Evolutionary conservation across 2,113 vertebrate genomes (phyloP).

Genomic region (Apeltes quadracus): DNA sequence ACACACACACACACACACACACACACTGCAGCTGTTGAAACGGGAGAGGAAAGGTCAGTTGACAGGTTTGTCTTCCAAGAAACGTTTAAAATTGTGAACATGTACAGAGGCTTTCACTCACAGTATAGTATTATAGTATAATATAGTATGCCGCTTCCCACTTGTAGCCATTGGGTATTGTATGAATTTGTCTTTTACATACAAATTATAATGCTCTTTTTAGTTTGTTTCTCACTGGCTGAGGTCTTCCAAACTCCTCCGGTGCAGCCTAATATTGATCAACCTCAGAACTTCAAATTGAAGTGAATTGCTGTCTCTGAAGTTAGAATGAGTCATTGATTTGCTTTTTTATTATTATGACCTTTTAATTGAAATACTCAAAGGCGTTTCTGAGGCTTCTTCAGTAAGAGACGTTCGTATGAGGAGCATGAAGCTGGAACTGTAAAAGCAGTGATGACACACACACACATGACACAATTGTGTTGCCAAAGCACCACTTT

Average conservation of each 20-base stretch:
- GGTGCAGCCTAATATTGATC: background rate
- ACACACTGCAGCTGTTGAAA: slow-evolving; percentile 5
- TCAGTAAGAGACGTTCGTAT: background rate
- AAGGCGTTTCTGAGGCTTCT: background rate
- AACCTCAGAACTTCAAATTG: background rate
- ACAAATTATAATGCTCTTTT: background rate
- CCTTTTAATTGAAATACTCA: slow-evolving; percentile 7
- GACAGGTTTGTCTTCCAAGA: background rate
- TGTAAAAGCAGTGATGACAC: slow-evolving; percentile 13
- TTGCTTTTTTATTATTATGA: background rate
- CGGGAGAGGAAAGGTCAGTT: slow-evolving; percentile 40
- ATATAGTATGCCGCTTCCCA: background rate
- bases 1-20: slow-evolving; percentile 7
- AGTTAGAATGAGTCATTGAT: too few relatives aligned
- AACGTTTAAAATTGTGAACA: slow-evolving; percentile 4
- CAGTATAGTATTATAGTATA: too few relatives aligned
- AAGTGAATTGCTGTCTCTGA: background rate
- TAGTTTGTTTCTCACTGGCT: background rate
- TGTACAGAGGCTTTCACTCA: background rate
- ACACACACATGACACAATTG: background rate
- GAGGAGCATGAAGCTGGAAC: slow-evolving; percentile 17
- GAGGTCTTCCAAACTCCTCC: background rate
- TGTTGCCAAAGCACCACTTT: slow-evolving; percentile 37
- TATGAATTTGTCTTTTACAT: too few relatives aligned
- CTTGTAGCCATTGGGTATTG: background rate